A percentile compares a stretch with the other conserved stretches of the same genome.
Conservation (phyloP, 2,797 vertebrate genomes). For the Gymnocypris eckloni region DNA sequence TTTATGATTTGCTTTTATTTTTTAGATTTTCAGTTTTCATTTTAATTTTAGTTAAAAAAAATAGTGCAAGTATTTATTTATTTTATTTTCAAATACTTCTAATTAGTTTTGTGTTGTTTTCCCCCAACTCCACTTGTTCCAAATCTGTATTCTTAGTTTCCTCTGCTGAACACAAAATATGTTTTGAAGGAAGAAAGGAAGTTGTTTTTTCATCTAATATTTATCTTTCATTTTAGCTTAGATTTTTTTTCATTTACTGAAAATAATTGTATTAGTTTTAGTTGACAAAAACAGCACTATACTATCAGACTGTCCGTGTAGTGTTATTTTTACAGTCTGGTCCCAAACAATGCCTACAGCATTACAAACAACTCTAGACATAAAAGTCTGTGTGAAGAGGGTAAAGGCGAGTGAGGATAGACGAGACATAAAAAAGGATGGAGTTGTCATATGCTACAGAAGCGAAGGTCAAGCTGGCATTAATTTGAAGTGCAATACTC, state of each 20-base stretch:
- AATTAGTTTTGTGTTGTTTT: neutral
- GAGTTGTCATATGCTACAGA: neutral
- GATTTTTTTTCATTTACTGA: neutral
- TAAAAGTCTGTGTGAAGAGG: neutral
- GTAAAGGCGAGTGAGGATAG: neutral
- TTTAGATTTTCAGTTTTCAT: neutral
- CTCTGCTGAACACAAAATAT: neutral
- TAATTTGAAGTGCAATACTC: constrained; percentile 8
- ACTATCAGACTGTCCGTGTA: neutral
- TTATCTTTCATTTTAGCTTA: neutral
- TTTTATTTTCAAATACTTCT: neutral
- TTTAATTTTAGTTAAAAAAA: neutral
- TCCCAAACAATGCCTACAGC: neutral
- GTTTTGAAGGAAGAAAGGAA: neutral
- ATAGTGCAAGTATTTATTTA: too few species aligned
- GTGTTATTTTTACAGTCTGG: neutral
- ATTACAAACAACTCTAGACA: neutral
- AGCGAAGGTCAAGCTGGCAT: constrained; percentile 13
- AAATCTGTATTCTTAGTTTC: neutral
- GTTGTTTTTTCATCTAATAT: neutral
- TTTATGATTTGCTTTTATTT: neutral
- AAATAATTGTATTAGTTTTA: neutral
- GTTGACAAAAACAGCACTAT: neutral
- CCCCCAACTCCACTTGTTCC: neutral
- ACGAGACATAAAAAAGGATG: neutral